Evolutionary conservation across 1,140 invertebrate genomes (phyloP), one percentile per base, ranked within the genome.

Genomic region (Drosophila sp.): DNA sequence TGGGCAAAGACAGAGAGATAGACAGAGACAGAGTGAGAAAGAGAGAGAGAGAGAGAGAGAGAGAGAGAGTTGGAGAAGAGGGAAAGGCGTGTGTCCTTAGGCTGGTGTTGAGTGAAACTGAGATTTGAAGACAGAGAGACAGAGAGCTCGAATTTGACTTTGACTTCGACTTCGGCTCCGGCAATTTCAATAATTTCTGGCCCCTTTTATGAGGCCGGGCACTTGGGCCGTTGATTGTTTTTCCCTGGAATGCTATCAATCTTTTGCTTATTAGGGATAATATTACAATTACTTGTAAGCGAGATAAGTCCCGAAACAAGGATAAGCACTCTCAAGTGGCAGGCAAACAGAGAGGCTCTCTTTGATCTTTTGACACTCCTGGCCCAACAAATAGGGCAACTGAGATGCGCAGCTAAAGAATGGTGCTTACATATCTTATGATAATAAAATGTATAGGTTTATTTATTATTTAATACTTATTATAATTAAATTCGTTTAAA

Each of bases 281-380:
- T 89, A 89, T 89, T 89, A 89, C 83, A 89, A 89, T 89, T 89
- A 89, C 84, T 83, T 89, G 84, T 76, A 89, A 77, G 82, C 72
- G 83, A 80, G 83, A 89, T 89, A 89, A 87, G 83, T 72, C 78
- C 48, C 54, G 53, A 27, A 64, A 50, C 50, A 58, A 45, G 81
- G 59, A 72, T 87, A 87, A 81, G 78, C 75, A 70, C 51, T 41
- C 43, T 71, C 75, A 71, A 86, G 82, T 87, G 78, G 46, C 48
- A 32, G 43, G 21, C 7, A 36, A 8, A 7, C n/a, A 41, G 9
- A 18, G 41, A 16, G 41, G 21, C 7, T 43, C 8, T 13, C 1
- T 21, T 21, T 21, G 1, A 21, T 21, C 41, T 43, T n/a, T n/a
- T n/a, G n/a, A 38, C 36, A 38, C n/a, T 13, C 11, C n/a, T 13